Evolutionary conservation across 2,113 vertebrate species (phyloP), one percentile per base, ranked within the genome.

Genomic region (Turnix velox): DNA sequence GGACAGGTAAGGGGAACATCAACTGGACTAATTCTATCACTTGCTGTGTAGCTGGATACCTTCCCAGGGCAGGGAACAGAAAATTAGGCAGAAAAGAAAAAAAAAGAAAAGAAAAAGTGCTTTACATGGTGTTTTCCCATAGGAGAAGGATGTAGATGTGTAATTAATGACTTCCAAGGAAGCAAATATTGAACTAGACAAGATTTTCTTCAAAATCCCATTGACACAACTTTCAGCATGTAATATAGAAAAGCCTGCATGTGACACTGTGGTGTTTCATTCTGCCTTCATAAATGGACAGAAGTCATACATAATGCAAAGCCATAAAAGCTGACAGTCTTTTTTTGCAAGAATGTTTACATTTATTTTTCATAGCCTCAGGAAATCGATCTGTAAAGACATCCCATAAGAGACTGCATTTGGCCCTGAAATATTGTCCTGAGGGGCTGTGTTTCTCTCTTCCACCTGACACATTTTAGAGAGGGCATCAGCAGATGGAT

Each of bases 351-450:
- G 45, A 87, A 96, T 67, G 42, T 81, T 95, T 90, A 91, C 83
- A 84, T 96, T 96, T 95, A 89, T 92, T 97, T 96, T 97, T 96
- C 92, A 94, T 61, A 88, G 68, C 72, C 90, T 63, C 8, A 19
- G 93, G 81, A 97, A 97, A 94, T 33, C 14, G 4, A 95, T 94
- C 93, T 90, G 33, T 69, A 92, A 91, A 93, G 80, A 75, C 58
- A 40, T 92, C 92, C 85, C 90, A 6, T 27, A 74, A 72, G 94
- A 93, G 75, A 48, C 42, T 93, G 42, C 61, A 83, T 86, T 92
- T 96, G 83, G 87, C 37, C 58, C 68, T 86, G 78, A 93, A 93
- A 88, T 80, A 46, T 14, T 82, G 79, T 76, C 84, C 65, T 67
- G 48, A 67, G 81, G 88, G 45, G 40, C 40, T 43, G 22, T 45